phyloP scores from a whole-genome alignment of 2,113 vertebrate genomes.

The Silurus asotus region DNA sequence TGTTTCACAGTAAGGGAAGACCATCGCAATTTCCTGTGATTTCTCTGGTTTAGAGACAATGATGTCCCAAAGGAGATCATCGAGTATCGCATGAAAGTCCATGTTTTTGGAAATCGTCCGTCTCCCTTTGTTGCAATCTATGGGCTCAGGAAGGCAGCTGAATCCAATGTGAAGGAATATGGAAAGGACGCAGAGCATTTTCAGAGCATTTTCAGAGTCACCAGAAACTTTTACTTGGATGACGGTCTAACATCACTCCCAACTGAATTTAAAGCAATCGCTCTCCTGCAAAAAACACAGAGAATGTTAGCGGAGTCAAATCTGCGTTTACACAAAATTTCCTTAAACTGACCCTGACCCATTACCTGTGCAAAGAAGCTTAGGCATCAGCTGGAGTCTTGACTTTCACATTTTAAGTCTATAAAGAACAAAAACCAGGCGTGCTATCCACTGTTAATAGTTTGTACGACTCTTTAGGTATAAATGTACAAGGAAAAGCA shows the following conservation, averaged over 20 bases:
- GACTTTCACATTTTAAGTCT: slow-evolving; percentile 30
- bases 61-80: neutral
- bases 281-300: neutral
- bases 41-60: neutral
- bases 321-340: neutral
- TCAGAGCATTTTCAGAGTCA: neutral
- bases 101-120: neutral
- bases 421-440: slow-evolving; percentile 5
- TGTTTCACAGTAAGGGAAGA: too few species aligned
- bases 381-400: slow-evolving; percentile 12
- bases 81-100: neutral
- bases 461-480: slow-evolving; percentile 25
- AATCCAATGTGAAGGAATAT: neutral
- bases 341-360: too few species aligned
- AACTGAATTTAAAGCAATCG: neutral
- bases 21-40: neutral
- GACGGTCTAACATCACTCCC: neutral
- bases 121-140: neutral
- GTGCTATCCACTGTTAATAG: slow-evolving; percentile 27
- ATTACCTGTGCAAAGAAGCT: too few species aligned
- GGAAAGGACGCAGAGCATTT: neutral
- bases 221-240: neutral
- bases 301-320: neutral
- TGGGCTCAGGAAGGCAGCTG: neutral
- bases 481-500: neutral